These are phyloP conservation scores for Alloscopus bannaensis DNA, from an alignment of 2,888 invertebrate genomes.

Conservation along the genomic window DNA sequence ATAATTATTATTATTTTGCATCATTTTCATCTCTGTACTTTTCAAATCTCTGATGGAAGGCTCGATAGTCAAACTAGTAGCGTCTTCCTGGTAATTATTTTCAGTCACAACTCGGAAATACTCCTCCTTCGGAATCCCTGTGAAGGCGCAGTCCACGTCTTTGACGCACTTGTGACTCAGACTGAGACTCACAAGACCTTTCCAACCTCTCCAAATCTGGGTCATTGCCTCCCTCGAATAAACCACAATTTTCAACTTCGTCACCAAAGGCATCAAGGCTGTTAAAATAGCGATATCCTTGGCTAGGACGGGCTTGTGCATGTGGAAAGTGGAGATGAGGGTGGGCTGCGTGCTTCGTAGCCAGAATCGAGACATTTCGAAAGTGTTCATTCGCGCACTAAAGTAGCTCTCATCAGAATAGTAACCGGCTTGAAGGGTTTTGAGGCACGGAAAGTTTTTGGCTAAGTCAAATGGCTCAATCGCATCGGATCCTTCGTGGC, in stretches of 20 bases:
- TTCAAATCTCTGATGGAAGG: slow-evolving; percentile 45
- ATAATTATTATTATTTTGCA: neutral
- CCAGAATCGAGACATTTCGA: slow-evolving; percentile 46
- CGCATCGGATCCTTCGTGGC: slow-evolving; percentile 28
- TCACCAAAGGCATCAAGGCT: slow-evolving; percentile 30
- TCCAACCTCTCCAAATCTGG: slow-evolving; percentile 45
- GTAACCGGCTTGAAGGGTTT: slow-evolving; percentile 45
- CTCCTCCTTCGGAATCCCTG: slow-evolving; percentile 50
- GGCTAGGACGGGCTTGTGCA: slow-evolving; percentile 48
- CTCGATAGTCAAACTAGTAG: slow-evolving; percentile 21
- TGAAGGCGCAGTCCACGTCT: slow-evolving; percentile 49
- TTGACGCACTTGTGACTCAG: slow-evolving; percentile 43
- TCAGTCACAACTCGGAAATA: slow-evolving; percentile 45
- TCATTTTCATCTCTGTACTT: slow-evolving; percentile 2
- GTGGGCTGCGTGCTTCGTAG: neutral
- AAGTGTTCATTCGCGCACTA: slow-evolving; percentile 47
- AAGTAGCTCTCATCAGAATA: slow-evolving; percentile 50
- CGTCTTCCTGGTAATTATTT: slow-evolving; percentile 35
- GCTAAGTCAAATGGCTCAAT: slow-evolving; percentile 19
- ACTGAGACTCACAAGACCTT: slow-evolving; percentile 24
- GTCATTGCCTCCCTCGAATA: slow-evolving; percentile 42
- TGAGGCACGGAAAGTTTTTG: slow-evolving; percentile 21
- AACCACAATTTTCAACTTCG: slow-evolving; percentile 40
- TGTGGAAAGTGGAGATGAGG: slow-evolving; percentile 35
- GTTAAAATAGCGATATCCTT: slow-evolving; percentile 43